Evolutionary conservation across 1,140 invertebrate genomes (phyloP).

Genomic region (Centruroides vittatus): DNA sequence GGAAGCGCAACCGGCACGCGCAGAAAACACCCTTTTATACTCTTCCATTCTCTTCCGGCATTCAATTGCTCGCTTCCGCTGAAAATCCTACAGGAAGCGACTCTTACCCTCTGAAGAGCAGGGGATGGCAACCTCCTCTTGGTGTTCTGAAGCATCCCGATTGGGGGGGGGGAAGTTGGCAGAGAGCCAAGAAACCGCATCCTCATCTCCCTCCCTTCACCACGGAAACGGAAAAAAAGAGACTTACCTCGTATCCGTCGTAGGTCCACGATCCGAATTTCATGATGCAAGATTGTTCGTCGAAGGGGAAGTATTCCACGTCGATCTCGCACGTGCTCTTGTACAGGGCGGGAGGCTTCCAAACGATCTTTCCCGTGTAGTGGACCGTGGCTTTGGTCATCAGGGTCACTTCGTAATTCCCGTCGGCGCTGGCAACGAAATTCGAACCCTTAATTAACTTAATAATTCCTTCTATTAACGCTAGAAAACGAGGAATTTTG

Average conservation of each 20-base stretch:
- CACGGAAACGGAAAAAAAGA: background rate
- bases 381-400: conserved; percentile 92
- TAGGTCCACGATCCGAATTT: conserved; percentile 98
- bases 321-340: conserved; percentile 97
- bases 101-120: too few species aligned
- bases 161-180: too few species aligned
- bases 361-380: conserved; percentile 54
- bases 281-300: conserved; percentile 90
- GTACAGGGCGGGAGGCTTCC: conserved; percentile 70
- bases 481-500: background rate
- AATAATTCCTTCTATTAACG: background rate
- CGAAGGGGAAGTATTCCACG: conserved; percentile 88
- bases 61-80: too few species aligned
- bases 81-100: too few species aligned
- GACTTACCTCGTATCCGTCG: conserved; percentile 44
- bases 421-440: conserved; percentile 35
- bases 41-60: too few species aligned
- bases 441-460: background rate
- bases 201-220: too few species aligned
- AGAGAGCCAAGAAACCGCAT: too few species aligned
- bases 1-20: too few species aligned
- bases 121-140: too few species aligned
- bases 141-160: too few species aligned
- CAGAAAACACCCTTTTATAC: too few species aligned
- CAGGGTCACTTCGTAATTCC: conserved; percentile 92